phyloP scores from a whole-genome alignment of 2,113 vertebrate genomes.

The Columbina picui region DNA sequence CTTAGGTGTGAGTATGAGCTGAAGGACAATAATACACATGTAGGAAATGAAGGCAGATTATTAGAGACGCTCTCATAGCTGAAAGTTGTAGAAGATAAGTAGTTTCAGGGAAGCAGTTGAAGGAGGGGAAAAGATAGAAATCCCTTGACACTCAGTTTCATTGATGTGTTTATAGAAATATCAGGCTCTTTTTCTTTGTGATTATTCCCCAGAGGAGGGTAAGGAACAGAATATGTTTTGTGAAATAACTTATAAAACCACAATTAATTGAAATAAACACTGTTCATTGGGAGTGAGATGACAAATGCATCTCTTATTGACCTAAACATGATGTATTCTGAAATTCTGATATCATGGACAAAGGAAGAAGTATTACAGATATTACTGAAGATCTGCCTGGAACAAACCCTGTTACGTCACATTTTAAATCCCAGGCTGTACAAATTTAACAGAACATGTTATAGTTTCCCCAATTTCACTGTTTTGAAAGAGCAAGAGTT shows the following conservation, averaged over 20 bases:
- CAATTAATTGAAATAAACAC: background rate
- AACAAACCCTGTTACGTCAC: background rate
- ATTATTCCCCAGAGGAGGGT: background rate
- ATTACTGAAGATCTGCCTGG: background rate
- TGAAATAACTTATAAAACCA: slow-evolving; percentile 5
- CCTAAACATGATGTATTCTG: background rate
- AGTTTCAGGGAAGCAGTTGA: background rate
- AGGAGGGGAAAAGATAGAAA: background rate
- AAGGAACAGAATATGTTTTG: background rate
- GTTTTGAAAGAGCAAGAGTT: background rate
- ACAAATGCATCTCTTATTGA: background rate
- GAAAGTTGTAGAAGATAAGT: background rate
- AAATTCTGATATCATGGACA: background rate
- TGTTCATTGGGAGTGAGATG: background rate
- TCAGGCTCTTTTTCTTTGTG: background rate
- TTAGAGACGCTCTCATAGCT: background rate
- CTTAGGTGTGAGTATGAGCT: background rate
- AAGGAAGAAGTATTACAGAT: background rate
- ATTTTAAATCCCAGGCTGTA: background rate
- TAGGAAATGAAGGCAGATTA: background rate
- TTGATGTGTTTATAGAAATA: slow-evolving; percentile 1
- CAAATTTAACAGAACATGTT: background rate
- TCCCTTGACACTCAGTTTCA: background rate
- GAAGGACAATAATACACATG: background rate
- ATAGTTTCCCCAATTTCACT: background rate